These are phyloP conservation scores for Dromiciops gliroides DNA, from an alignment of 2,113 vertebrate species.

Conservation along the genomic window DNA sequence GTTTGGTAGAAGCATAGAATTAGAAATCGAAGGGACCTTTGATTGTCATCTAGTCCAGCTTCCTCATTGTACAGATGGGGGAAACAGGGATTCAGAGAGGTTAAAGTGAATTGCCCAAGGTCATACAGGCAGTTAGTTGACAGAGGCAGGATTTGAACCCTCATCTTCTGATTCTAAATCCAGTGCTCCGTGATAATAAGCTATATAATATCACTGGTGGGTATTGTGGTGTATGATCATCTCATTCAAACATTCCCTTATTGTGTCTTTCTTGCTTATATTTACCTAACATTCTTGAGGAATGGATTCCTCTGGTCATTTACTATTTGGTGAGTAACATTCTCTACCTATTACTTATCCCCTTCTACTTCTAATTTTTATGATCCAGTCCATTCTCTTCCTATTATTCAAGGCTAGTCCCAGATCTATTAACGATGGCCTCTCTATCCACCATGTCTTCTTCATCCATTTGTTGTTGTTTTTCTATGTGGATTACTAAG, in stretches of 20 bases:
- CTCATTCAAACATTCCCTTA: background rate
- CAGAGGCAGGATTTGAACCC: background rate
- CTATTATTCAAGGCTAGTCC: background rate
- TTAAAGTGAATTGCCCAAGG: background rate
- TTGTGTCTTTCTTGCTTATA: background rate
- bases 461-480: background rate
- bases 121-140: background rate
- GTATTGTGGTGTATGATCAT: background rate
- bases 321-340: background rate
- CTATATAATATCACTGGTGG: background rate
- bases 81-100: background rate
- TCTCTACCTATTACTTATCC: background rate
- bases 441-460: background rate
- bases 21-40: background rate
- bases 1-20: background rate
- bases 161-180: background rate
- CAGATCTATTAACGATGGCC: background rate
- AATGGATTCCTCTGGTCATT: background rate
- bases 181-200: background rate
- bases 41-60: background rate
- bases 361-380: background rate
- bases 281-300: background rate
- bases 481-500: background rate
- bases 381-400: background rate
- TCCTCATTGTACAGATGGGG: background rate